Evolutionary conservation across 2,797 vertebrate genomes (phyloP).

Genomic region (Rhinoraja longicauda): DNA sequence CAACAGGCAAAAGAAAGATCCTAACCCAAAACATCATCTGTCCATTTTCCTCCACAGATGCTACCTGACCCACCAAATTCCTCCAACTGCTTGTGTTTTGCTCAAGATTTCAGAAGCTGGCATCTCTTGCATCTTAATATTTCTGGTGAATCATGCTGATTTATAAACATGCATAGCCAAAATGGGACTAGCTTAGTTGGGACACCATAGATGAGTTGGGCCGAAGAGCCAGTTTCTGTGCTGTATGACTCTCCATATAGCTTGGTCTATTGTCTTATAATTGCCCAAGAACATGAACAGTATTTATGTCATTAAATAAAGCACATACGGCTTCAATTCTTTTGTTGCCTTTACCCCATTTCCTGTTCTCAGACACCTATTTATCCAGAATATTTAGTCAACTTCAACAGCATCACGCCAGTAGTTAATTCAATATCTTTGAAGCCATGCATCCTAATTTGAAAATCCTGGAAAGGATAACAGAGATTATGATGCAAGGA

Average conservation of each 20-base stretch:
- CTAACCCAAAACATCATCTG: too few species aligned
- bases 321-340: background rate
- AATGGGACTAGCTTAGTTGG: too few species aligned
- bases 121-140: background rate
- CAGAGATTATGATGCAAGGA: background rate
- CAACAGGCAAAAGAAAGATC: too few species aligned
- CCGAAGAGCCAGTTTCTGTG: too few species aligned
- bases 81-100: too few species aligned
- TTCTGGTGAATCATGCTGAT: background rate
- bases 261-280: background rate
- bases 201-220: too few species aligned
- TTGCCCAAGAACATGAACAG: background rate
- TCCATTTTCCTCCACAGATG: too few species aligned
- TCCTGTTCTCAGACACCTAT: background rate
- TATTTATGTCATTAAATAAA: background rate
- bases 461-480: constrained; percentile 3
- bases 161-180: too few species aligned
- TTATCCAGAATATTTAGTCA: background rate
- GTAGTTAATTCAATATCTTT: background rate
- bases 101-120: too few species aligned
- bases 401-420: background rate
- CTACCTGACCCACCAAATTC: too few species aligned
- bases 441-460: background rate
- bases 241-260: background rate
- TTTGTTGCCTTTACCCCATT: background rate